Evolutionary conservation across 2,113 vertebrate species (phyloP), one percentile per base, ranked within the genome.

Genomic region (Mobula birostris): DNA sequence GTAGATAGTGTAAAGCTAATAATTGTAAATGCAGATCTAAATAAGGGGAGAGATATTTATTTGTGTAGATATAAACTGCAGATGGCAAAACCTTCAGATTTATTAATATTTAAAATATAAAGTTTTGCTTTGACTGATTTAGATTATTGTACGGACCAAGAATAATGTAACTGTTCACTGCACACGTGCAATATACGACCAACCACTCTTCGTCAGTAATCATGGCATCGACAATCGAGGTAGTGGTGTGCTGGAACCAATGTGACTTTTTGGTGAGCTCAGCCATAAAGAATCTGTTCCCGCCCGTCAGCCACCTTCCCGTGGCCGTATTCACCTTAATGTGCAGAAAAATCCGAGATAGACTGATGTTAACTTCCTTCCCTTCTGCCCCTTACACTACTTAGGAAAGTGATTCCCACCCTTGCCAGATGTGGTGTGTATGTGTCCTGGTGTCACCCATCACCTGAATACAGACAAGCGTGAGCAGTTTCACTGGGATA

Each of bases 1-100:
- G 97, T 98, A 98, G 97, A 98, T 98, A 98, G 94, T 98, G 97
- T 98, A 98, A 96, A 97, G 95, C 95, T 94, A 94, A 95, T 96
- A 94, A 58, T 36, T 97, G 97, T 97, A 98, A 97, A 97, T 97
- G 97, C 96, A 96, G 96, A 96, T 97, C 95, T 97, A 96, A 95
- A 97, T 95, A 96, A 97, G 95, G 95, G 94, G 96, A 97, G 96
- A 98, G 96, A 96, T 98, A 98, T 98, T 98, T 98, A 98, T 98
- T 97, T 98, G 97, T 97, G 96, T 97, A 97, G 96, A 96, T 96
- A 96, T 96, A 97, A 95, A 92, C 17, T 94, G 95, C 96, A 96
- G 95, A 97, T 95, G 95, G 95, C 95, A 95, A 96, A 97, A 96
- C 96, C 97, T 98, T 98, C 97, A 97, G 97, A 97, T 97, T 96